phyloP scores from a whole-genome alignment of 2,113 vertebrate genomes.

The Tretioscincus oriximinensis region DNA sequence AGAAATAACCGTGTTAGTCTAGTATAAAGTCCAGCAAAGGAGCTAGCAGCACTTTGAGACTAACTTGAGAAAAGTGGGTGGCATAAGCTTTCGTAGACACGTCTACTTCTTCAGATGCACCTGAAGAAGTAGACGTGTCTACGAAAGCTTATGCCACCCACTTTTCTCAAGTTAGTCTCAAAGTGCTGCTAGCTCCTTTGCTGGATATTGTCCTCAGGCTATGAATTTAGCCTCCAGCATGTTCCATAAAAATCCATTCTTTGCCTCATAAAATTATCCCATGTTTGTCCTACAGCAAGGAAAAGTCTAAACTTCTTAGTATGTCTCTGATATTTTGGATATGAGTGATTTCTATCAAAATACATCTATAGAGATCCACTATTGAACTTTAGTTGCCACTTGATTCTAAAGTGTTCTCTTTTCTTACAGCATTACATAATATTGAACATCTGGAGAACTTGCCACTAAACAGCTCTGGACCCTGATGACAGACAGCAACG shows the following conservation, averaged over 20 bases:
- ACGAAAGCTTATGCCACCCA: too few relatives aligned
- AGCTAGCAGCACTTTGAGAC: too few relatives aligned
- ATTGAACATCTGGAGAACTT: conserved; percentile 81
- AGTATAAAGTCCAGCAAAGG: too few relatives aligned
- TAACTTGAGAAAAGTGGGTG: too few relatives aligned
- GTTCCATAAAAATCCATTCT: neutral
- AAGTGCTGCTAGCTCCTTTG: too few relatives aligned
- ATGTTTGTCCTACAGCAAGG: neutral
- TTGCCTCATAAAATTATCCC: neutral
- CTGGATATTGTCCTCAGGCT: too few relatives aligned
- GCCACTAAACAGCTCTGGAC: conserved; percentile 70
- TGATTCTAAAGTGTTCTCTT: conserved; percentile 55
- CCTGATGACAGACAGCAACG: conserved; percentile 73
- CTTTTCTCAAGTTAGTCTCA: too few relatives aligned
- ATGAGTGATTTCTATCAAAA: neutral
- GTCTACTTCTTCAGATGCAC: too few relatives aligned
- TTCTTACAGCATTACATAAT: conserved; percentile 69
- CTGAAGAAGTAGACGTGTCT: too few relatives aligned
- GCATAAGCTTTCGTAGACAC: too few relatives aligned
- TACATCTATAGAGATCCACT: conserved; percentile 36
- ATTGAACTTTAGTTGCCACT: conserved; percentile 51
- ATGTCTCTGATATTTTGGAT: neutral
- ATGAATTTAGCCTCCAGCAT: neutral
- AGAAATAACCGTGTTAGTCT: too few relatives aligned
- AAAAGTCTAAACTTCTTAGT: neutral